Conservation (phyloP, 1,140 invertebrate genomes). For the Drosophila sucinea region DNA sequence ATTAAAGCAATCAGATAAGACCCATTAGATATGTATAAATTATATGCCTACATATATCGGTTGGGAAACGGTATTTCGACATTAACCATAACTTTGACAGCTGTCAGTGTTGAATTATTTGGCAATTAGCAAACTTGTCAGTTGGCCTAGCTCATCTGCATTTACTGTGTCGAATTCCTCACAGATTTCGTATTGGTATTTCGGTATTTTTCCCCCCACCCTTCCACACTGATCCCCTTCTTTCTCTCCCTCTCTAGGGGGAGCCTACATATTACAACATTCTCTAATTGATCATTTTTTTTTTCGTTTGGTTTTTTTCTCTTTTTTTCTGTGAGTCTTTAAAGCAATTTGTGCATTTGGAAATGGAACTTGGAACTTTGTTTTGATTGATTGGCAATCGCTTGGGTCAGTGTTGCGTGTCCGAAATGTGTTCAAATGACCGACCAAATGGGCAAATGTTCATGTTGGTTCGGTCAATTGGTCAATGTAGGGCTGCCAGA, state of each 20-base stretch:
- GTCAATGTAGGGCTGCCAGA: conserved; percentile 36
- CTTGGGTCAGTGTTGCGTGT: conserved; percentile 66
- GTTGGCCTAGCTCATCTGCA: conserved; percentile 4
- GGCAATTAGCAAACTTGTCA: conserved; percentile 9
- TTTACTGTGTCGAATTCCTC: background rate
- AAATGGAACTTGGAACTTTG: conserved; percentile 58
- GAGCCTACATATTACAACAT: conserved; percentile 56
- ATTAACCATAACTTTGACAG: conserved; percentile 16
- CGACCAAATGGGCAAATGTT: conserved; percentile 8
- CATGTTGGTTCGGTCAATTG: conserved; percentile 11
- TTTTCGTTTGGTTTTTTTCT: conserved; percentile 3
- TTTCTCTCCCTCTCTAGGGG: background rate
- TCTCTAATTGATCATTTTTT: conserved; percentile 64
- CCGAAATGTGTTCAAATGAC: conserved; percentile 53
- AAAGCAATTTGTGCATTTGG: conserved; percentile 42
- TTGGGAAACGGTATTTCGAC: conserved; percentile 6
- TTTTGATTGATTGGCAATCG: conserved; percentile 64
- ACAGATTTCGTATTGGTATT: conserved; percentile 1
- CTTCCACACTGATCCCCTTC: background rate
- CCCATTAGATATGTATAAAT: background rate
- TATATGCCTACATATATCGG: background rate
- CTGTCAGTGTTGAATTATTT: conserved; percentile 42
- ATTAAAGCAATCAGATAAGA: too few relatives aligned
- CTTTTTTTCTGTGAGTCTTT: conserved; percentile 27
- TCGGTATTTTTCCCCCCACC: background rate